Base-by-base conservation (phyloP, 2,888 invertebrate genomes). In the Atrina japonica region DNA sequence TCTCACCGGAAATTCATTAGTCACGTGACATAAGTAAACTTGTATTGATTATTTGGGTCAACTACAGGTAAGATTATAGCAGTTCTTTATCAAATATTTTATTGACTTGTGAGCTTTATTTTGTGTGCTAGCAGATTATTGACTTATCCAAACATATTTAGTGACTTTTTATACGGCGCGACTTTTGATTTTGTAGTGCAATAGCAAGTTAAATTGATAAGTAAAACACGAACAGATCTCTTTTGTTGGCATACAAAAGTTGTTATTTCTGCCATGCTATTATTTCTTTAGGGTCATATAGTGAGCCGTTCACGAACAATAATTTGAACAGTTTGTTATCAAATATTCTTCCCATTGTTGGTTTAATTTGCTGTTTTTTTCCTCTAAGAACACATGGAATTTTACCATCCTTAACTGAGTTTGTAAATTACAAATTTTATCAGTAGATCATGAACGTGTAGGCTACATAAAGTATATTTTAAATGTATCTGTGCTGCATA, bases 41-140 rank as follows among this genome's bases (percentile, higher is more conserved):
- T 56, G 56, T 66, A 66, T 66, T 66, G 47, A 66, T 58, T 47
- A 66, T 58, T 45, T 58, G 40, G 66, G 66, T 66, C 66, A 66
- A 61, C 49, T 18, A 21, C 61, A 61, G 61, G 61, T 61, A 30
- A 47, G 61, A 21, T 52, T 61, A 60, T 43, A 49, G 35, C 49
- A 59, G 23, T n/a, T 30, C 47, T 47, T 60, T 67, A 67, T 67
- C 67, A 60, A 27, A 60, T 23, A 35, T 53, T 50, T 67, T 67
- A 47, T 67, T 67, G 67, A 67, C 67, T 60, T 47, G 50, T 40
- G 52, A 60, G 53, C 40, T 60, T 47, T 49, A 40, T 64, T n/a
- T 40, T 50, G 52, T 23, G 27, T 29, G 49, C 52, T 53, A 64
- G 27, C 30, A 64, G 49, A 49, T 64, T 64, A 64, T 64, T 30